These are phyloP conservation scores for Sericinus montela DNA, from an alignment of 2,888 invertebrate species.

Conservation along the genomic window DNA sequence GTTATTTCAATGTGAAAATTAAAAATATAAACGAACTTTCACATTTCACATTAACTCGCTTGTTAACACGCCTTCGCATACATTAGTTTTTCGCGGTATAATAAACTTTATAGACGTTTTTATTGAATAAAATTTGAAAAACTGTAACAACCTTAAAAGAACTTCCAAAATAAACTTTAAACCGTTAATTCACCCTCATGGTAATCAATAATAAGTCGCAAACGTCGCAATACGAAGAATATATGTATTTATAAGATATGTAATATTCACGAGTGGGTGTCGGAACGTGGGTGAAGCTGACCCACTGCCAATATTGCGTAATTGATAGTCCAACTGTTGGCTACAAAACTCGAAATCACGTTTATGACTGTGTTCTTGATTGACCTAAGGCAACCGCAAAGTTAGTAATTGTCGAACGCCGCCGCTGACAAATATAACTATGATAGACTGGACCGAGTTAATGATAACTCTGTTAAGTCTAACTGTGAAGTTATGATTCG, in stretches of 20 bases:
- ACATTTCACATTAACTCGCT: too few species aligned
- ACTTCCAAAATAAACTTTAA: too few species aligned
- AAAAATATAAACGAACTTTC: too few species aligned
- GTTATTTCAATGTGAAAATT: too few species aligned
- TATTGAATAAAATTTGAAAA: too few species aligned
- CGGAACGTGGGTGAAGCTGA: slow-evolving; percentile 14
- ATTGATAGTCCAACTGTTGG: slow-evolving; percentile 9
- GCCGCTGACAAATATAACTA: slow-evolving; percentile 53
- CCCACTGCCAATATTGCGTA: slow-evolving; percentile 9
- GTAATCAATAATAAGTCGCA: slow-evolving; percentile 9
- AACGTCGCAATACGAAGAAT: slow-evolving; percentile 7
- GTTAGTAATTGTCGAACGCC: slow-evolving; percentile 34
- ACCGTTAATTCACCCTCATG: neutral
- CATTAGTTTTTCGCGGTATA: too few species aligned
- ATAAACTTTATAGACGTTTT: too few species aligned
- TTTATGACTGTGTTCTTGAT: neutral
- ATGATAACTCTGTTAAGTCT: too few species aligned
- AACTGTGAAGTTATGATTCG: slow-evolving; percentile 54
- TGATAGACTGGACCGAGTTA: slow-evolving; percentile 57
- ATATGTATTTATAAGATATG: slow-evolving; percentile 14
- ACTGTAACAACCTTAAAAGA: too few species aligned
- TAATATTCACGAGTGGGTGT: slow-evolving; percentile 14
- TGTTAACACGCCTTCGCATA: too few species aligned
- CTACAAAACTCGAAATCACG: slow-evolving; percentile 6
- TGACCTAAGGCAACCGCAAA: slow-evolving; percentile 11